Conservation (phyloP, 1,140 invertebrate genomes). For the Drosophila subpulchrella region DNA sequence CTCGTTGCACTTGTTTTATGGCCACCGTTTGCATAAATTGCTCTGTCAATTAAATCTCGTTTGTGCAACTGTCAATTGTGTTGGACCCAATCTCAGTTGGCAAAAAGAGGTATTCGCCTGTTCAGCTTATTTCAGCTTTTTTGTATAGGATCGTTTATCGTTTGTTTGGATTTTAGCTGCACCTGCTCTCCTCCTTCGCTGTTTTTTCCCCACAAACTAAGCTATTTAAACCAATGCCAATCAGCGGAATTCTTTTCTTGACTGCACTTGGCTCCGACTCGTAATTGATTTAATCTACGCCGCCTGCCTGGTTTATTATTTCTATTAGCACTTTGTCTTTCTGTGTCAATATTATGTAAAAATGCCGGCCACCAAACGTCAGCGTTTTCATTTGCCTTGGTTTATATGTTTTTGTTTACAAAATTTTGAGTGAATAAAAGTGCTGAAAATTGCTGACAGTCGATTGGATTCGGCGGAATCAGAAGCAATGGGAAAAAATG, state of each 20-base stretch:
- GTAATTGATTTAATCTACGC: constrained; percentile 77
- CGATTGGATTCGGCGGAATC: background rate
- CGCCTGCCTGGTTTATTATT: constrained; percentile 72
- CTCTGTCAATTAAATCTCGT: constrained; percentile 77
- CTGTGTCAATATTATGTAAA: constrained; percentile 73
- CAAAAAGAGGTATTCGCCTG: constrained; percentile 40
- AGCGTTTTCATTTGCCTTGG: constrained; percentile 32
- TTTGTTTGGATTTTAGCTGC: constrained; percentile 47
- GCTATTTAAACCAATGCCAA: constrained; percentile 50
- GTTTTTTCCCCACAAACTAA: constrained; percentile 11
- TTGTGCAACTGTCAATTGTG: constrained; percentile 72
- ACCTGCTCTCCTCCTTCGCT: constrained; percentile 12
- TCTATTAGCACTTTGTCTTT: constrained; percentile 75
- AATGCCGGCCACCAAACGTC: constrained; percentile 33
- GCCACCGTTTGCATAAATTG: constrained; percentile 77
- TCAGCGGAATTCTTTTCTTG: constrained; percentile 57
- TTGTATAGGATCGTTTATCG: constrained; percentile 1
- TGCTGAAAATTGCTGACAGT: constrained; percentile 45
- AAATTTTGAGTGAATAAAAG: constrained; percentile 30
- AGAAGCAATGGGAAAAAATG: background rate
- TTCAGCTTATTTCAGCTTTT: constrained; percentile 2
- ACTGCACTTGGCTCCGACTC: constrained; percentile 21
- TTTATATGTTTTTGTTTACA: constrained; percentile 32
- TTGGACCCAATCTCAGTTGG: constrained; percentile 19
- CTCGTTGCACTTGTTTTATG: constrained; percentile 57